Conservation (phyloP, 2,888 invertebrate genomes). For the Hypercompe scribonia region DNA sequence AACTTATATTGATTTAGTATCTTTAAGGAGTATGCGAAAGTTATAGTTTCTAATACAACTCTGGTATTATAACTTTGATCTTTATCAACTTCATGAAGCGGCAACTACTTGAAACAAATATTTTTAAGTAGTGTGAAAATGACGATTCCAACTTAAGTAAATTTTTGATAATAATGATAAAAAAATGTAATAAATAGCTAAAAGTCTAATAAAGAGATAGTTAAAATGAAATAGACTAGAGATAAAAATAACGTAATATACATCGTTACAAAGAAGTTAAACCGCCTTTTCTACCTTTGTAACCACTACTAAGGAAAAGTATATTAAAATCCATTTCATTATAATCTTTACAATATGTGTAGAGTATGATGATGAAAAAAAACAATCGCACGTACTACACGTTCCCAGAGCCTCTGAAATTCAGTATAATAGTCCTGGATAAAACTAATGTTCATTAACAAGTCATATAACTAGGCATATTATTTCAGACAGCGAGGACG, state of each 20-base stretch:
- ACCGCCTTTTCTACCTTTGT: slow-evolving; percentile 35
- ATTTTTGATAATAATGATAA: neutral
- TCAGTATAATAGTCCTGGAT: neutral
- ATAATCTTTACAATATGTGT: neutral
- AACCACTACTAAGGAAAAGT: slow-evolving; percentile 33
- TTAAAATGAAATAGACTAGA: slow-evolving; percentile 55
- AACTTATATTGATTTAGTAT: too few relatives aligned
- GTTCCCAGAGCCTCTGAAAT: neutral
- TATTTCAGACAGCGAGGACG: too few relatives aligned
- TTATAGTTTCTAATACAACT: too few relatives aligned
- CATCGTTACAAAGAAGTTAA: slow-evolving; percentile 59
- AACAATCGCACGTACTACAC: too few relatives aligned
- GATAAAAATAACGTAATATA: slow-evolving; percentile 60
- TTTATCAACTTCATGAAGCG: neutral
- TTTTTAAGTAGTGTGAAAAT: too few relatives aligned
- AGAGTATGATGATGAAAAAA: too few relatives aligned
- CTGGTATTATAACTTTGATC: neutral
- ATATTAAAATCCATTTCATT: neutral
- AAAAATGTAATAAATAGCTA: neutral
- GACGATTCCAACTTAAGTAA: neutral
- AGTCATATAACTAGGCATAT: too few relatives aligned
- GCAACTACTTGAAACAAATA: neutral
- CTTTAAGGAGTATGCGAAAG: too few relatives aligned
- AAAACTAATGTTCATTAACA: too few relatives aligned
- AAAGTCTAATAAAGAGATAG: slow-evolving; percentile 41